Conservation (phyloP, 2,113 vertebrate species). For the Leuciscus idus region DNA sequence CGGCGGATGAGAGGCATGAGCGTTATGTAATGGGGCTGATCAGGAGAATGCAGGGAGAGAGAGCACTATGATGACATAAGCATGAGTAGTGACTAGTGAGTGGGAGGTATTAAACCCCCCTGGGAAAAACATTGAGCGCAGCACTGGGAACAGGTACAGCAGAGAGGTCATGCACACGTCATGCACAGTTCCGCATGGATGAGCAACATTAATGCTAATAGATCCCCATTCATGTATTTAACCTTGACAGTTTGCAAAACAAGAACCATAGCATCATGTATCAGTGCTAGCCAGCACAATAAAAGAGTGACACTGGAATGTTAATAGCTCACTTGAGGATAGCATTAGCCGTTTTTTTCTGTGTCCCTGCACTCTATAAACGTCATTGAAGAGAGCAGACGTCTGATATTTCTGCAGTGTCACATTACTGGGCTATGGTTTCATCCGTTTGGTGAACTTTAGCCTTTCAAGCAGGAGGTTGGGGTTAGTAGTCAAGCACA, state of each 20-base stretch:
- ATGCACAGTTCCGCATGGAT: constrained; percentile 20
- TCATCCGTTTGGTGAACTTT: constrained; percentile 48
- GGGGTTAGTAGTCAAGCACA: constrained; percentile 26
- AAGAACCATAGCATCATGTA: constrained; percentile 18
- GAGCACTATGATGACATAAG: constrained; percentile 42
- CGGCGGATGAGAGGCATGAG: not conserved
- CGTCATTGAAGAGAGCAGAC: constrained; percentile 26
- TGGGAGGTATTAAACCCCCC: constrained; percentile 29
- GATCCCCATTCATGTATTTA: constrained; percentile 41
- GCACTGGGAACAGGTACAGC: constrained; percentile 27
- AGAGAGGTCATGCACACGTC: constrained; percentile 29
- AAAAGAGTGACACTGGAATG: constrained; percentile 43
- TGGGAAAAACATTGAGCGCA: constrained; percentile 1
- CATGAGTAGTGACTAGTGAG: constrained; percentile 5
- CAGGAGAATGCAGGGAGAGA: not conserved
- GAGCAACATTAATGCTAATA: constrained; percentile 28
- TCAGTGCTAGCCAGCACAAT: constrained; percentile 21
- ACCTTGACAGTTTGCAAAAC: constrained; percentile 38
- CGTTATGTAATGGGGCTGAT: constrained; percentile 10
- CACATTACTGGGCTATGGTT: constrained; percentile 50
- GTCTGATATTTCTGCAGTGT: constrained; percentile 47
- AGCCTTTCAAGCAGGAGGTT: constrained; percentile 8
- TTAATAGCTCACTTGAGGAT: constrained; percentile 48
- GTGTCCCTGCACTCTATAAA: constrained; percentile 44
- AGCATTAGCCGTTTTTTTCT: not conserved